Evolutionary conservation across 2,797 vertebrate species (phyloP).

Genomic region (Lacerta agilis): DNA sequence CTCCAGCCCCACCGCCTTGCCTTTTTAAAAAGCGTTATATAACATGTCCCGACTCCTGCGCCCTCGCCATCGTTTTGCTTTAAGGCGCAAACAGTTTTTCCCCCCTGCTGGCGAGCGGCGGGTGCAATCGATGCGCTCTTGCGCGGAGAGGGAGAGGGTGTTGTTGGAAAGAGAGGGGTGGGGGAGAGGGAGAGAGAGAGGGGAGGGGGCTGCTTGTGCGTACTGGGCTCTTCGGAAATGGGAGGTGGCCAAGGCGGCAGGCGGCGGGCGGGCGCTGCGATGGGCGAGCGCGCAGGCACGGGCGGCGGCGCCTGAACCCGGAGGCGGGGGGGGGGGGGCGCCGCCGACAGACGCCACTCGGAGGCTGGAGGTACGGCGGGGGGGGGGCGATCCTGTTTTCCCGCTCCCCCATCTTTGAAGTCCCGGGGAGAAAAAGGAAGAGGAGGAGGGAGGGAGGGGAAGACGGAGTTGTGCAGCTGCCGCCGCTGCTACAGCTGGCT

Average conservation of each 20-base stretch:
- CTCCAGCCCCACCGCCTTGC: too few species aligned
- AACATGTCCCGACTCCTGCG: not conserved
- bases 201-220: conserved; percentile 24
- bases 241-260: conserved; percentile 61
- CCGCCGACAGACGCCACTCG: conserved; percentile 17
- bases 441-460: not conserved
- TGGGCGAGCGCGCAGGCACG: conserved; percentile 16
- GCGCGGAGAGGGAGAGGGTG: not conserved
- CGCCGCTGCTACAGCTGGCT: conserved; percentile 19
- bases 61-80: not conserved
- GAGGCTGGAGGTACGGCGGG: not conserved
- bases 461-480: conserved; percentile 1
- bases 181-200: conserved; percentile 15
- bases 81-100: not conserved
- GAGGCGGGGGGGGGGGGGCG: conserved; percentile 44
- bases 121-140: conserved; percentile 11
- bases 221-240: conserved; percentile 66
- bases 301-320: conserved; percentile 34
- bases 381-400: conserved; percentile 42
- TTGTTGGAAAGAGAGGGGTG: conserved; percentile 33
- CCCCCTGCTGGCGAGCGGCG: not conserved
- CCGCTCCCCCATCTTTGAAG: conserved; percentile 29
- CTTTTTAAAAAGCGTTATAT: not conserved
- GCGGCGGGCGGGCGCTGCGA: conserved; percentile 25
- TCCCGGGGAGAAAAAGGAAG: conserved; percentile 41